Evolutionary conservation across 2,888 invertebrate genomes (phyloP), one percentile per base, ranked within the genome.

Genomic region (Halictus quadricinctus): DNA sequence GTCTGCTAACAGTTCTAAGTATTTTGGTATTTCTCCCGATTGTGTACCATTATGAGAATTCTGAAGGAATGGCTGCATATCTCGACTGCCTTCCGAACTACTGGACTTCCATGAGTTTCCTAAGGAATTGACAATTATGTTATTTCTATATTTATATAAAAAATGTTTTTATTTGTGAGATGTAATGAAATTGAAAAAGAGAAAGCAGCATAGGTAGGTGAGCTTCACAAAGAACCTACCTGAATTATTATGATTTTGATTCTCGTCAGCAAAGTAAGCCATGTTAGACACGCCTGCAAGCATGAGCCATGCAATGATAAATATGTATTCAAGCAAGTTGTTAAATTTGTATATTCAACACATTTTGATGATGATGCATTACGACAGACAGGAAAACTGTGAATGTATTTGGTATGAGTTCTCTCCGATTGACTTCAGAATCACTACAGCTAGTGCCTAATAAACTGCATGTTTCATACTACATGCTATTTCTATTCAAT

Each of bases 181-280:
- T 50, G 13, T 25, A 66, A 50, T 43, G 84, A 79, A 36, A 43
- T 41, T 41, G 60, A 36, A 58, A 58, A 54, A 78, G 69, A 69
- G 29, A 46, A 79, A 81, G 81, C 85, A 72, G 81, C 74, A 50
- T 76, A 81, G 69, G 60, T 81, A 77, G 80, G 84, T 72, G 85
- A 87, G 69, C 54, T 84, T 83, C 64, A 84, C 81, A 83, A 66
- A 81, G 58, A 90, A 93, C 92, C 93, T 94, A 94, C 95, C 95
- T 95, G 94, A 95, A 95, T 93, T 95, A 95, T 96, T 96, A 94
- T 95, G 94, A 94, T 96, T 96, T 95, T 96, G 96, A 95, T 97
- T 97, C 95, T 97, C 96, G 95, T 97, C 97, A 93, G 96, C 96
- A 95, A 97, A 97, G 95, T 97, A 97, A 95, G 96, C 96, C 95